A percentile compares a stretch with the other conserved stretches of the same genome.
These are phyloP conservation scores for Harpagifer antarcticus DNA, from an alignment of 2,797 vertebrate genomes.

Conservation along the genomic window DNA sequence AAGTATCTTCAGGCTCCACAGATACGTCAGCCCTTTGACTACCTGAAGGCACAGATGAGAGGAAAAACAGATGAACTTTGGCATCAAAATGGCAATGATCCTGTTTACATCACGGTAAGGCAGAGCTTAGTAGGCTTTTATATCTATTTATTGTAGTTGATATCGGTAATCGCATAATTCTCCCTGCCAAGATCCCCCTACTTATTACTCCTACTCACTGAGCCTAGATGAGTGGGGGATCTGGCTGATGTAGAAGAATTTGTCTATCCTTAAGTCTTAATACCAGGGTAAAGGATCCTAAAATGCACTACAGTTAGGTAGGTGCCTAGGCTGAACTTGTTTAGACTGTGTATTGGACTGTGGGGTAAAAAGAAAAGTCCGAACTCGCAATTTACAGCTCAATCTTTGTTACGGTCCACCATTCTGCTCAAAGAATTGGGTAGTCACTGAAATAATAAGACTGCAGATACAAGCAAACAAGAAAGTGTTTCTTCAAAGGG, in stretches of 20 bases:
- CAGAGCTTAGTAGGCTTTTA: too few relatives aligned
- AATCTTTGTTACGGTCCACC: neutral
- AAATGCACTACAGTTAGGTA: neutral
- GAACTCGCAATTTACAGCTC: neutral
- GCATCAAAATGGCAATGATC: neutral
- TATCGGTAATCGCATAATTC: neutral
- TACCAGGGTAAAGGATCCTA: neutral
- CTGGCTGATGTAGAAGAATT: neutral
- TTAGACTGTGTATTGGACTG: neutral
- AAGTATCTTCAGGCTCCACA: slow-evolving; percentile 99
- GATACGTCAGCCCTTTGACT: slow-evolving; percentile 97
- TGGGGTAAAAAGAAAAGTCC: neutral
- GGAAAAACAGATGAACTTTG: neutral
- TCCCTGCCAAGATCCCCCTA: too few relatives aligned
- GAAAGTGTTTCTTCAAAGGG: slow-evolving; percentile 6
- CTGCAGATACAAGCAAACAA: neutral
- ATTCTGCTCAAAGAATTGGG: neutral
- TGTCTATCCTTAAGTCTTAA: neutral
- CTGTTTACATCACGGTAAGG: neutral
- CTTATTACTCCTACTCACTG: neutral
- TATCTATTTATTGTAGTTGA: too few relatives aligned
- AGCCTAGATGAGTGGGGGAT: neutral
- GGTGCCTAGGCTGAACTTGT: neutral
- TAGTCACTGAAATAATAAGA: neutral
- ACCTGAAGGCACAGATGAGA: slow-evolving; percentile 84